phyloP scores from a whole-genome alignment of 1,140 invertebrate species.

The Caenorhabditis remanei region DNA sequence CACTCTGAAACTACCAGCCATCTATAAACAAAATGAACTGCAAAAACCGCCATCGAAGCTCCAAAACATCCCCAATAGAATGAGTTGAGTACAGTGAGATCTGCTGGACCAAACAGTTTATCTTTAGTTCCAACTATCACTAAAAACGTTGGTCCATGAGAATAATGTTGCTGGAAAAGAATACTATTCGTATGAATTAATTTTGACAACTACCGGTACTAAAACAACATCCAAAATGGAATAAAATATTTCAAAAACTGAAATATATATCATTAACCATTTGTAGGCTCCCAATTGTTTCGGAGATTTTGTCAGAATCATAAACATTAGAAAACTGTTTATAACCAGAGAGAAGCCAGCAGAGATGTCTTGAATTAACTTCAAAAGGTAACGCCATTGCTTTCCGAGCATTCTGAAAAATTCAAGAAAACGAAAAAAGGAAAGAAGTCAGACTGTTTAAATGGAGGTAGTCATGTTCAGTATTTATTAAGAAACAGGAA shows the following conservation, averaged over 20 bases:
- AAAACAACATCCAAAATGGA: slow-evolving; percentile 21
- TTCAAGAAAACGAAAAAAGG: too few species aligned
- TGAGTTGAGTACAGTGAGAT: neutral
- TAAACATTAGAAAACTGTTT: neutral
- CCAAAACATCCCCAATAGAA: slow-evolving; percentile 18
- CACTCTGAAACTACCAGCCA: slow-evolving; percentile 14
- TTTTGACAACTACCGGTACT: neutral
- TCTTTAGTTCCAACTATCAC: neutral
- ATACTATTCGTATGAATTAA: neutral
- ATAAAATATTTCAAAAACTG: slow-evolving; percentile 25
- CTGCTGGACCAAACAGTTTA: slow-evolving; percentile 7
- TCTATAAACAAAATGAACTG: slow-evolving; percentile 5
- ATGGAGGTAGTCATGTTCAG: too few species aligned
- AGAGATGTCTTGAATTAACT: neutral
- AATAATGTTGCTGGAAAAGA: slow-evolving; percentile 1
- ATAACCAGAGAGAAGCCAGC: neutral
- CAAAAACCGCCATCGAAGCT: slow-evolving; percentile 4
- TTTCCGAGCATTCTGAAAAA: slow-evolving; percentile 20
- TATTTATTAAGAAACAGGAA: too few species aligned
- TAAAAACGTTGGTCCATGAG: neutral
- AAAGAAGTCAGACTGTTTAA: too few species aligned
- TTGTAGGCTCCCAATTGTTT: slow-evolving; percentile 42
- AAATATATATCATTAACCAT: slow-evolving; percentile 14
- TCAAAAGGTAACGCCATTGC: neutral
- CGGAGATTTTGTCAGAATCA: slow-evolving; percentile 6